These are phyloP conservation scores for Syngnathus typhle DNA, from an alignment of 2,113 vertebrate species.

Conservation along the genomic window DNA sequence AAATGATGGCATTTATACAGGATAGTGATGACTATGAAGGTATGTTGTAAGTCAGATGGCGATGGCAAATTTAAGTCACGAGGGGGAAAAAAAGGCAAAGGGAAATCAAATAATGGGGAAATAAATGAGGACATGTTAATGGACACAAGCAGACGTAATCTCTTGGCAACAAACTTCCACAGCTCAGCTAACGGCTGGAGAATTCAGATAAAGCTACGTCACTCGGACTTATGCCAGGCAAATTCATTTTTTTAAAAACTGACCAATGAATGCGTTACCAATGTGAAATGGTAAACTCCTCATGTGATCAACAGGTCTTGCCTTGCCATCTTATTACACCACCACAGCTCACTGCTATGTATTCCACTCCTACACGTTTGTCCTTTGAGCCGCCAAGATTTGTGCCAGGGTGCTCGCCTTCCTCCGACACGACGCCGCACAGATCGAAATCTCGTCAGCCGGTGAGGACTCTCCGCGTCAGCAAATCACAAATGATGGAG, in stretches of 20 bases:
- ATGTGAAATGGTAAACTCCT: conserved; percentile 6
- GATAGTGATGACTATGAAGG: no score
- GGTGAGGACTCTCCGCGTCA: conserved; percentile 46
- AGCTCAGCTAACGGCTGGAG: conserved; percentile 10
- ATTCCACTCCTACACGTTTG: conserved; percentile 49
- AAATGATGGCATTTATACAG: no score
- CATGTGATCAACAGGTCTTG: conserved; percentile 25
- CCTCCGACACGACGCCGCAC: conserved; percentile 8
- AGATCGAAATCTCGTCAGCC: conserved; percentile 55
- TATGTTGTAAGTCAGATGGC: neutral
- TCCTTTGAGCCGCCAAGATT: conserved; percentile 53
- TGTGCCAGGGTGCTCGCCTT: conserved; percentile 11
- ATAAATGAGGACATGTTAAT: conserved; percentile 9
- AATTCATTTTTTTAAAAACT: no score
- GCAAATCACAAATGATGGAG: conserved; percentile 39
- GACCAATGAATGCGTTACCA: no score
- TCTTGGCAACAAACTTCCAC: conserved; percentile 37
- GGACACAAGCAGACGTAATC: conserved; percentile 35
- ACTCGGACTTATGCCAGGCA: no score
- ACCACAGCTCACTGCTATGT: conserved; percentile 21
- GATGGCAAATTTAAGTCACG: neutral
- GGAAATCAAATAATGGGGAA: neutral
- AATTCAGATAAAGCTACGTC: no score
- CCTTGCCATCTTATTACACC: conserved; percentile 49
- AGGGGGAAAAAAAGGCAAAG: neutral